Percentiles rank a stretch among this genome's conserved stretches.
These are phyloP conservation scores for Drosophila affinis DNA, from an alignment of 2,888 invertebrate species.

Conservation along the genomic window DNA sequence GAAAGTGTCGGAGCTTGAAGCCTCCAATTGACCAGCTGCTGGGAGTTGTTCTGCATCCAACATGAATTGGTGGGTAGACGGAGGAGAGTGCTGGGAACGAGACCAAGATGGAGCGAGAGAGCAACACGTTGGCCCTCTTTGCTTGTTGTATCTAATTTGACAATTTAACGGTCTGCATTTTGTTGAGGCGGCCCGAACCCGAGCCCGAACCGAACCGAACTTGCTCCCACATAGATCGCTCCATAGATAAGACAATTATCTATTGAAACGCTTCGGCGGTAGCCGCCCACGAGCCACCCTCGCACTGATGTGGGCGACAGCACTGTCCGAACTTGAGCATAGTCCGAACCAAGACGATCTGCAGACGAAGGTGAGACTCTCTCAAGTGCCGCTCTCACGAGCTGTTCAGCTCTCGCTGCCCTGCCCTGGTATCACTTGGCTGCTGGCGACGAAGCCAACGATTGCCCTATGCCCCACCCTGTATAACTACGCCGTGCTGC, in stretches of 20 bases:
- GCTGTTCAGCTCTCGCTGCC: not conserved
- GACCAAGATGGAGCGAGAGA: constrained; percentile 34
- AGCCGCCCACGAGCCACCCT: constrained; percentile 27
- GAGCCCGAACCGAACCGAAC: constrained; percentile 26
- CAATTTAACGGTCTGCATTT: constrained; percentile 56
- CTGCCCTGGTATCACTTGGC: not conserved
- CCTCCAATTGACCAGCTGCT: constrained; percentile 54
- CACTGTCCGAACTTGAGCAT: not conserved
- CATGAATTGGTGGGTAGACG: constrained; percentile 22
- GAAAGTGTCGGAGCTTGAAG: constrained; percentile 47
- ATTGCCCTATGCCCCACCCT: too few species aligned
- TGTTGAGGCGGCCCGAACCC: constrained; percentile 11
- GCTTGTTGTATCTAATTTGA: constrained; percentile 62
- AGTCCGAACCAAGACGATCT: not conserved
- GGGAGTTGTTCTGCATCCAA: constrained; percentile 26
- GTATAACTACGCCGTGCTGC: too few species aligned
- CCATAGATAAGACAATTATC: constrained; percentile 17
- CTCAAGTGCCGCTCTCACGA: not conserved
- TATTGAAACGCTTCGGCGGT: not conserved
- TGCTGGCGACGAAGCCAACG: too few species aligned
- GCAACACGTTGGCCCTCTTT: constrained; percentile 16
- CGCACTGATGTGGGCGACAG: not conserved
- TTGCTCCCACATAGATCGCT: constrained; percentile 14
- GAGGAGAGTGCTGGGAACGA: not conserved
- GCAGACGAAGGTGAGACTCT: constrained; percentile 4